Evolutionary conservation across 2,797 vertebrate genomes (phyloP).

Genomic region (Tiaroga cobitis): DNA sequence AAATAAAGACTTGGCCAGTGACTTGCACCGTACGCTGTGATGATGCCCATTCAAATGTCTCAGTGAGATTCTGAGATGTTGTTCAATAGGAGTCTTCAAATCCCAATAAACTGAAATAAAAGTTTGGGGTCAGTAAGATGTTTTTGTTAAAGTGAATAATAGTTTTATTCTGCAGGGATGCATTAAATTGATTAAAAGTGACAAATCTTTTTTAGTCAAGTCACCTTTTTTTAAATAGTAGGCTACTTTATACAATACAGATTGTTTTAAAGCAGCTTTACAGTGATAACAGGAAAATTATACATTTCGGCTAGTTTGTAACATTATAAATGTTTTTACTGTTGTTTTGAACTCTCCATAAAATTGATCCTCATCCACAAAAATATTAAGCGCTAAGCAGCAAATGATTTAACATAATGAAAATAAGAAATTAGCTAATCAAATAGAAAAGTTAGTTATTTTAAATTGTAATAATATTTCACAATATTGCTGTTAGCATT

Average conservation of each 20-base stretch:
- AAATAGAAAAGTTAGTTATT: not conserved
- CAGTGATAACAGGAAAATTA: no score
- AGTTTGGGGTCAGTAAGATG: not conserved
- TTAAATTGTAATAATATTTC: not conserved
- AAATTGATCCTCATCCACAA: not conserved
- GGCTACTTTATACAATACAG: no score
- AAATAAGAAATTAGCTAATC: not conserved
- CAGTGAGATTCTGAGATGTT: not conserved
- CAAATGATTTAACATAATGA: not conserved
- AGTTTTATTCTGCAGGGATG: not conserved
- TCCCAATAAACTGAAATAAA: not conserved
- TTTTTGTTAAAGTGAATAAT: not conserved
- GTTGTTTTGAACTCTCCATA: not conserved
- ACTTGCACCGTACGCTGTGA: slow-evolving; percentile 27
- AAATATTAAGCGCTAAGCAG: not conserved
- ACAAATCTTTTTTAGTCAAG: no score
- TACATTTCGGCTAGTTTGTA: not conserved
- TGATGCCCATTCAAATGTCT: not conserved
- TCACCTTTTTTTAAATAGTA: no score
- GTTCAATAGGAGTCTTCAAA: not conserved
- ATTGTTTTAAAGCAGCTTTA: no score
- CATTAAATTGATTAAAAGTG: not conserved
- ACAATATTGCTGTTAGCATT: not conserved
- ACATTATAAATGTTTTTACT: not conserved
- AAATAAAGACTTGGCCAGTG: slow-evolving; percentile 22